A percentile compares a stretch with the other conserved stretches of the same genome.
These are phyloP conservation scores for Microtus pennsylvanicus DNA, from an alignment of 2,113 vertebrate genomes.

Conservation along the genomic window DNA sequence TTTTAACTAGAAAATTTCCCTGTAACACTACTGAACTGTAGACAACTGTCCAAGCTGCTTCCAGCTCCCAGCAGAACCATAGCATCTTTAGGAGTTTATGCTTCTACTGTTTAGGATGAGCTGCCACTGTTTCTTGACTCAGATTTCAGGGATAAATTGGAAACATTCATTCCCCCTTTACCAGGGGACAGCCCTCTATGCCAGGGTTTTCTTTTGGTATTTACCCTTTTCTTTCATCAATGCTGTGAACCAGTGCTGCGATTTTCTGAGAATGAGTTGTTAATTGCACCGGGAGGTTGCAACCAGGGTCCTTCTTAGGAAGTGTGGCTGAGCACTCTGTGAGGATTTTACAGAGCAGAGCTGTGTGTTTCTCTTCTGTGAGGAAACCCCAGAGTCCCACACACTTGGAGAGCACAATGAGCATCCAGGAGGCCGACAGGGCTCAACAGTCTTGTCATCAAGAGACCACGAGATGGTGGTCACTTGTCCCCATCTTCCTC, in stretches of 20 bases:
- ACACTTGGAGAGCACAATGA: not conserved
- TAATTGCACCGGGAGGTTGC: constrained; percentile 40
- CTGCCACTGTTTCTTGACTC: constrained; percentile 48
- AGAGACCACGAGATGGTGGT: not conserved
- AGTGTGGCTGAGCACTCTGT: not conserved
- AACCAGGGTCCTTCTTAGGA: not conserved
- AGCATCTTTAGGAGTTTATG: not conserved
- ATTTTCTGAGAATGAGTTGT: constrained; percentile 52
- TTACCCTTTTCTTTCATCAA: constrained; percentile 38
- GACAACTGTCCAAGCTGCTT: not conserved
- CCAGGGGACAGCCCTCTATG: not conserved
- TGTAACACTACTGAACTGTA: not conserved
- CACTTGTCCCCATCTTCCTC: not conserved
- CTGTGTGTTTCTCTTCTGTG: not conserved
- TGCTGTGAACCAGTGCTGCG: constrained; percentile 1
- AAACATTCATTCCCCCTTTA: constrained; percentile 41
- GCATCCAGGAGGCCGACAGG: not conserved
- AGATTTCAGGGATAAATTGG: constrained; percentile 57
- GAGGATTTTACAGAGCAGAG: not conserved
- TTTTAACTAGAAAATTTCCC: not conserved
- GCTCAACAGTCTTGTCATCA: not conserved
- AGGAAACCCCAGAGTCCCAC: not conserved
- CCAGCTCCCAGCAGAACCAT: constrained; percentile 31
- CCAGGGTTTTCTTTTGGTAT: not conserved
- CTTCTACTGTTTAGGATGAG: not conserved